Evolutionary conservation across 1,140 invertebrate genomes (phyloP), one percentile per base, ranked within the genome.

Genomic region (Drosophila nannoptera): DNA sequence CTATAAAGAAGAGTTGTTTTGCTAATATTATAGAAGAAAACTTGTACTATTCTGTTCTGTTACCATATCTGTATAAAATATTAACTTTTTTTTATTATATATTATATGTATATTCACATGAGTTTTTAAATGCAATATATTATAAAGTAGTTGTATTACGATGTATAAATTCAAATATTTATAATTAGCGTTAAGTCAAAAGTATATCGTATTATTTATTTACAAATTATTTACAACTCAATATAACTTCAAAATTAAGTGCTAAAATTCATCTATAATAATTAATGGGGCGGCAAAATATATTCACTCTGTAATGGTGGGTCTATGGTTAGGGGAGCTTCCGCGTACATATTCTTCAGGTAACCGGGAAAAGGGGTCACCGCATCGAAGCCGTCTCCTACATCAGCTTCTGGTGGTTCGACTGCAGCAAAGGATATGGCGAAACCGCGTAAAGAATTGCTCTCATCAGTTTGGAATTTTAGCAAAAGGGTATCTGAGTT

Each of bases 361-460:
- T 89, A 89, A 8, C 89, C 89, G 5, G 89, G 89, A 56, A 90
- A 89, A 0, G 88, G 88, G 0, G 89, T 90, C 0, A 81, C 81
- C 0, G 74, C 64, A 36, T 89, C 88, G 29, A 83, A 76, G 29
- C 87, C 83, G 14, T 89, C 88, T 6, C 71, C 76, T 2, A 46
- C 71, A n/a, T 84, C 70, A 5, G 87, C 78, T 7, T 83, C 88
- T 0, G 86, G 88, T 0, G 91, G 92, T 66, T 95, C 94, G 0
- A 95, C 92, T 0, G 94, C 94, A 52, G 94, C 91, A 80, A 97
- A 98, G 0, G 94, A 93, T 0, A 96, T 94, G 4, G 95, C 95
- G 82, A 99, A 99, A 2, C 98, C 97, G 90, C 97, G 97, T 87
- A 94, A 94, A 5, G 95, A 94, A 55, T 97, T 94, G 0, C 96